These are phyloP conservation scores for Drosophila navojoa DNA, from an alignment of 1,140 invertebrate species.

Conservation along the genomic window DNA sequence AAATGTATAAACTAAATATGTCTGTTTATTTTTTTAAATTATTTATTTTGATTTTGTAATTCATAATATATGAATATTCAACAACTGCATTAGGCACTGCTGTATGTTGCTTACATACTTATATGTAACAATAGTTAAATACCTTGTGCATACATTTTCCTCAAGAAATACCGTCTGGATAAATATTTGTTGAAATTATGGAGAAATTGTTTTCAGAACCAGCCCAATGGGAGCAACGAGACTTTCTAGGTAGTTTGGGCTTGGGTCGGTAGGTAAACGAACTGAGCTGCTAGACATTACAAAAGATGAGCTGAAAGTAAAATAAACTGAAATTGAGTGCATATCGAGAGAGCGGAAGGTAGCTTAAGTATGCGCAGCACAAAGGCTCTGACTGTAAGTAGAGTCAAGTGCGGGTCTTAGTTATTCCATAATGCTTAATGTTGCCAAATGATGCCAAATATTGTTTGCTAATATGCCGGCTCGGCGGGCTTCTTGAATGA, in stretches of 20 bases:
- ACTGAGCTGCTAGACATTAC: constrained; percentile 49
- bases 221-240: not conserved
- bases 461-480: constrained; percentile 33
- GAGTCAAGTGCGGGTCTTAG: not conserved
- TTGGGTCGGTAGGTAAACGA: constrained; percentile 57
- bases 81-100: no score
- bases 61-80: no score
- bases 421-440: constrained; percentile 24
- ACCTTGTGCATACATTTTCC: no score
- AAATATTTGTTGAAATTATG: not conserved
- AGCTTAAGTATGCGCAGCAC: constrained; percentile 41
- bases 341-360: constrained; percentile 18
- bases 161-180: not conserved
- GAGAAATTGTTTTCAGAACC: not conserved
- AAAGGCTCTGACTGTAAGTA: constrained; percentile 7
- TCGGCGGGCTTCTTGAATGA: constrained; percentile 6
- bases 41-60: no score
- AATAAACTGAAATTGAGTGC: constrained; percentile 74
- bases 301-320: constrained; percentile 71
- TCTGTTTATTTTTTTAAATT: no score
- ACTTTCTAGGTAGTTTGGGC: not conserved
- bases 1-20: no score
- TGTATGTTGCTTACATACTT: no score
- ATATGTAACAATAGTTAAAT: no score
- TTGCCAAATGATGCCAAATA: constrained; percentile 37